Evolutionary conservation across 2,797 vertebrate genomes (phyloP).

Genomic region (Helarctos malayanus): DNA sequence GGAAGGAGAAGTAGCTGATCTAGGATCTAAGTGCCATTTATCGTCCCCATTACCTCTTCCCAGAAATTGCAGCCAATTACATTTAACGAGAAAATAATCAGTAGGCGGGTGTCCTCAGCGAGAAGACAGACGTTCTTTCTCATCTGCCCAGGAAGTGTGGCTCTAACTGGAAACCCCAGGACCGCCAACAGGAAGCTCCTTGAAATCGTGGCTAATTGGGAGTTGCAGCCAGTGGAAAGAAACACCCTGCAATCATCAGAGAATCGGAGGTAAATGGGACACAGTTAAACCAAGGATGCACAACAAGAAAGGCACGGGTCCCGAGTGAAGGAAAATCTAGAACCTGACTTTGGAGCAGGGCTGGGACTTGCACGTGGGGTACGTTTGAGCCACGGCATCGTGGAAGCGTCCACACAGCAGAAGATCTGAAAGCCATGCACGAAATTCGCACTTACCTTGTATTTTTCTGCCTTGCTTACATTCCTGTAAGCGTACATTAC

Average conservation of each 20-base stretch:
- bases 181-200: neutral
- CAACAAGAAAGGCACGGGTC: fast-evolving
- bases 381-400: neutral
- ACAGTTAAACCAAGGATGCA: fast-evolving
- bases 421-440: fast-evolving
- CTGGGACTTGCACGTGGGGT: neutral
- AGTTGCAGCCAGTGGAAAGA: neutral
- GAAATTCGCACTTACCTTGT: neutral
- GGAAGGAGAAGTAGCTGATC: neutral
- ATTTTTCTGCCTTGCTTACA: neutral
- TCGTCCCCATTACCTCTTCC: neutral
- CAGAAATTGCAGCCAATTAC: neutral
- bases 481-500: neutral
- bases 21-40: neutral
- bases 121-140: neutral
- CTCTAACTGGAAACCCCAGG: neutral
- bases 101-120: neutral
- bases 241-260: too few species aligned
- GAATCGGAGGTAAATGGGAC: fast-evolving
- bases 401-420: fast-evolving
- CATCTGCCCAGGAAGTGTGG: neutral
- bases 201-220: neutral
- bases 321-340: fast-evolving
- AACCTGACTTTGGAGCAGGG: fast-evolving
- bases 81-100: neutral